Evolutionary conservation across 2,888 invertebrate genomes (phyloP).

Genomic region (Panopea generosa): DNA sequence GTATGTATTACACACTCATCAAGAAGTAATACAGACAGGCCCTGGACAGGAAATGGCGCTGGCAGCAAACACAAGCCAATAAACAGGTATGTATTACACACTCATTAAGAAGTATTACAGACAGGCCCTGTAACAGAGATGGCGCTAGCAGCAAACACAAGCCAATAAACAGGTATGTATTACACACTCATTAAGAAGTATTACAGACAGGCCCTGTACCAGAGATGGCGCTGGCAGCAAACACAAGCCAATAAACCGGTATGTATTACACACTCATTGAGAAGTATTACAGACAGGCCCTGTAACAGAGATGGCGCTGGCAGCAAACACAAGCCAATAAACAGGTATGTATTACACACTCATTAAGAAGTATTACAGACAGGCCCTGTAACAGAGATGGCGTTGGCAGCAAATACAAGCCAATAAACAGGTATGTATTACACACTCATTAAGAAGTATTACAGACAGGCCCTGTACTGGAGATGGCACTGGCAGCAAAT

Average conservation of each 20-base stretch:
- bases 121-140: constrained; percentile 88
- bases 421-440: constrained; percentile 86
- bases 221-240: constrained; percentile 89
- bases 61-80: constrained; percentile 89
- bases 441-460: constrained; percentile 89
- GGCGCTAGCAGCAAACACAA: constrained; percentile 89
- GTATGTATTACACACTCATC: constrained; percentile 87
- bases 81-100: constrained; percentile 89
- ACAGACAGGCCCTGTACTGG: constrained; percentile 88
- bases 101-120: constrained; percentile 89
- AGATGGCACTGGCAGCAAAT: constrained; percentile 89
- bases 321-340: constrained; percentile 89
- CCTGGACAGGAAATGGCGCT: constrained; percentile 88
- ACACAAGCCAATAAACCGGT: constrained; percentile 89
- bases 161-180: constrained; percentile 87
- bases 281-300: constrained; percentile 88
- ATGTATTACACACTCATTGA: constrained; percentile 90
- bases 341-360: constrained; percentile 86
- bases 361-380: constrained; percentile 88
- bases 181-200: constrained; percentile 89
- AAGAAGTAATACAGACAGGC: constrained; percentile 88
- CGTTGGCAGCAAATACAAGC: constrained; percentile 89
- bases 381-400: constrained; percentile 89
- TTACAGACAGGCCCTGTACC: constrained; percentile 88
- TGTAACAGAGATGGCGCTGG: constrained; percentile 89